phyloP scores from a whole-genome alignment of 2,797 vertebrate genomes.

The Danionella dracula region DNA sequence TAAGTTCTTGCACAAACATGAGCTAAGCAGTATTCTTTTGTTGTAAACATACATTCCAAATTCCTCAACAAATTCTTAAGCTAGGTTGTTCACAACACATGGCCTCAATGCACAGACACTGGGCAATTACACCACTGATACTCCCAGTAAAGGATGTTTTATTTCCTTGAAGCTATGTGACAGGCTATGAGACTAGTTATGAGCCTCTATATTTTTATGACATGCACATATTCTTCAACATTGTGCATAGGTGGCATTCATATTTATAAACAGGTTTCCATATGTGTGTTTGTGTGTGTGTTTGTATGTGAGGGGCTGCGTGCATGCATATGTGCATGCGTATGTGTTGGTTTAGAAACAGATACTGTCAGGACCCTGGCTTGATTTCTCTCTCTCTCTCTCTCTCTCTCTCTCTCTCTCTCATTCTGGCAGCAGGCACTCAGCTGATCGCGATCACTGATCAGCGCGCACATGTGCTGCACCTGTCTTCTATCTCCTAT shows the following conservation, averaged over 20 bases:
- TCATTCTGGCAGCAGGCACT: no score
- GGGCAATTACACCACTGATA: neutral
- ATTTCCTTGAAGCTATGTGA: constrained; percentile 14
- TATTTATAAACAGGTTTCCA: no score
- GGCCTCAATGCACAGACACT: constrained; percentile 2
- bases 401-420: no score
- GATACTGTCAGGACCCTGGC: no score
- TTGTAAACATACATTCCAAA: neutral
- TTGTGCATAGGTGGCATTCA: constrained; percentile 3
- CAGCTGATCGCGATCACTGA: no score
- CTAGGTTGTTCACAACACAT: constrained; percentile 14
- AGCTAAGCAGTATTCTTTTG: constrained; percentile 8
- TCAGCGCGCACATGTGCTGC: no score
- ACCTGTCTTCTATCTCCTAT: no score
- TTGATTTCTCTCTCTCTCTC: no score
- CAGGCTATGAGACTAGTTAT: constrained; percentile 35
- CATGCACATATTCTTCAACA: neutral
- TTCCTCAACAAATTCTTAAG: constrained; percentile 5
- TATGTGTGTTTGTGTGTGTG: no score
- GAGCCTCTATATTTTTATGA: constrained; percentile 17
- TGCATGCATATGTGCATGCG: no score
- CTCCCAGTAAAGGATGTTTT: neutral
- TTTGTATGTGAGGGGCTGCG: no score
- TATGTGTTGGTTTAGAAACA: no score
- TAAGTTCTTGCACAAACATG: constrained; percentile 16